These are phyloP conservation scores for cat (Felis catus) DNA, from an alignment of 2,113 vertebrate species.

Conservation along the genomic window DNA sequence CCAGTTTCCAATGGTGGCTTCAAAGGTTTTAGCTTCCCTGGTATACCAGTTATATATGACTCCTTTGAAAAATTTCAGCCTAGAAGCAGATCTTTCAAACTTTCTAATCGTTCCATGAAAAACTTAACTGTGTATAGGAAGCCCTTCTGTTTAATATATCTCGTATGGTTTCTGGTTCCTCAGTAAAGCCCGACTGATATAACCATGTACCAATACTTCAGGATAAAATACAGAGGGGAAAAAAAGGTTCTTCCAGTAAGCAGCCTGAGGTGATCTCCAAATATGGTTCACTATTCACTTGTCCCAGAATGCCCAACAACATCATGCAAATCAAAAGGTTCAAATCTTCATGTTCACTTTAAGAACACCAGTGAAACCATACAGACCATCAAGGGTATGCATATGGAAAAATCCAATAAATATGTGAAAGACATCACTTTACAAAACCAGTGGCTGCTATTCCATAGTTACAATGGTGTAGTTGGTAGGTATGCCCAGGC, in stretches of 20 bases:
- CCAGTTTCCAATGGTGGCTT: not conserved
- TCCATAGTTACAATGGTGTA: not conserved
- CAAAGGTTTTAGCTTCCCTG: not conserved
- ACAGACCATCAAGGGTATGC: not conserved
- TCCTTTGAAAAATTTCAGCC: not conserved
- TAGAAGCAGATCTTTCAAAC: not conserved
- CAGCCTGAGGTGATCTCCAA: not conserved
- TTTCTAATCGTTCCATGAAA: not conserved
- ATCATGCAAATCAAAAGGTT: not conserved
- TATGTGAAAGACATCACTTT: not conserved
- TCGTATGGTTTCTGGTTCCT: not conserved
- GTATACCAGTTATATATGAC: not conserved
- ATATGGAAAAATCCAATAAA: not conserved
- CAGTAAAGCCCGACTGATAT: not conserved
- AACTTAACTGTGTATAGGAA: not conserved
- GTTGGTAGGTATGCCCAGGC: not conserved
- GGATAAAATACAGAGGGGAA: not conserved
- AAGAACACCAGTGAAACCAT: not conserved
- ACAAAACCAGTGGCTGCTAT: not conserved
- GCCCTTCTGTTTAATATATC: not conserved
- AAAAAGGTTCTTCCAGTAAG: not conserved
- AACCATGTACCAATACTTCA: not conserved
- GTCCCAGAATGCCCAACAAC: not conserved
- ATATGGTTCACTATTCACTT: not conserved
- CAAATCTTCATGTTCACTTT: not conserved